Conservation (phyloP, 2,888 invertebrate genomes). For the Crioceris asparagi region DNA sequence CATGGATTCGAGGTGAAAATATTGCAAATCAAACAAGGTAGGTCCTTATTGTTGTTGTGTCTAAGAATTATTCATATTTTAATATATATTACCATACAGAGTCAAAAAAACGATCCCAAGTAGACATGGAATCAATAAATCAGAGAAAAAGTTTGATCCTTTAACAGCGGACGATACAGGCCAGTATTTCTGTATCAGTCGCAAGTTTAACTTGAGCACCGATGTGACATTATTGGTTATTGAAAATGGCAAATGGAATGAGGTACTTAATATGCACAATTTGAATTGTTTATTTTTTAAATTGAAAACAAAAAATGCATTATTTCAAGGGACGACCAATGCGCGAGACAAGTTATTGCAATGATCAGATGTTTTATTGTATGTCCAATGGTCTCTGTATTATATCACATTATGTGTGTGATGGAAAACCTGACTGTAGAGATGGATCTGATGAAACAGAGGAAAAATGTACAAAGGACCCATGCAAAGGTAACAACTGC, state of each 20-base stretch:
- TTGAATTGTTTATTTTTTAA: too few relatives aligned
- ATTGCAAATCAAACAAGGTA: constrained; percentile 17
- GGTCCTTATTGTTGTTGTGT: not conserved
- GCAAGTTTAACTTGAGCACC: constrained; percentile 30
- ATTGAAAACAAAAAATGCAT: too few relatives aligned
- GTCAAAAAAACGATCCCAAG: constrained; percentile 11
- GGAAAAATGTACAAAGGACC: constrained; percentile 34
- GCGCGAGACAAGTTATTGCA: constrained; percentile 27
- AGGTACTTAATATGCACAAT: too few relatives aligned
- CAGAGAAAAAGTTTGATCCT: constrained; percentile 29
- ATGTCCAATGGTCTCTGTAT: constrained; percentile 37
- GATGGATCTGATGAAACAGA: constrained; percentile 42
- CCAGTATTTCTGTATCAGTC: constrained; percentile 32
- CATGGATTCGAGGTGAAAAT: constrained; percentile 26
- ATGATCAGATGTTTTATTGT: constrained; percentile 34
- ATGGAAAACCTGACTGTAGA: constrained; percentile 42
- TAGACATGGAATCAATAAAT: constrained; percentile 25
- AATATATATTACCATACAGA: constrained; percentile 14
- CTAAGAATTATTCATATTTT: not conserved
- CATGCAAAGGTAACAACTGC: constrained; percentile 40
- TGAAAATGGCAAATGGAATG: constrained; percentile 20
- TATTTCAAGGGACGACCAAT: too few relatives aligned
- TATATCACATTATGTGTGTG: constrained; percentile 41
- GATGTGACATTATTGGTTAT: constrained; percentile 28
- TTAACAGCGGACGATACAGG: constrained; percentile 30